Base-by-base conservation (phyloP, 2,797 vertebrate genomes). In the Sebastes goodei region DNA sequence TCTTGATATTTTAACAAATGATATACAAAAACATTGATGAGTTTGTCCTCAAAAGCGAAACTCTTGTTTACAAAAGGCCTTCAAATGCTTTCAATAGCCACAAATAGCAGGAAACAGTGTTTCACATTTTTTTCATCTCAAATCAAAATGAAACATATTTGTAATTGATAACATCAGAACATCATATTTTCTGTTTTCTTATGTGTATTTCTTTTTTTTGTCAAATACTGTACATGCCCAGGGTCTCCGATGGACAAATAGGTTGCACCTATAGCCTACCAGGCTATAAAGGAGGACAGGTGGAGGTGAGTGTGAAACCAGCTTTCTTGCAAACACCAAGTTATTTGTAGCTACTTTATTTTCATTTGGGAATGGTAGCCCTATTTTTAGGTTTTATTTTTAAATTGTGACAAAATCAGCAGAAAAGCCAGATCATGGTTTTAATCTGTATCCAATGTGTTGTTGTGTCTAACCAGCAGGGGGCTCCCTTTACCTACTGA, bases 401-500 rank as follows among this genome's bases (percentile, higher is more conserved):
- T 23, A 66, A 57, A 64, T 3, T 38, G 9, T 9, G 12, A 27
- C 14, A 15, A 66, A 38, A 20, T 52, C 10, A 30, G 21, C 30
- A 38, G 17, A 65, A 35, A 46, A 46, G 6, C 42, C 42, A 17
- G 42, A 17, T 4, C 2, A 30, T 59, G 10, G 25, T n/a, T 56
- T 59, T 8, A 8, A 23, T 33, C 27, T 15, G 42, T 4, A 27
- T 5, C 6, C 11, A 6, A 32, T 21, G 2, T 53, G 10, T 72
- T 7, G 7, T 35, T 17, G 33, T 5, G 7, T 81, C 17, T 10
- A 1, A 53, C 90, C 94, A 93, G 62, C 80, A 93, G 93, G 80
- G 68, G 92, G 74, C 76, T 8, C 68, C 17, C 67, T 78, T 75
- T 30, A 65, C 67, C 68, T 69, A 53, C 49, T 35, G 5, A 80